phyloP scores from a whole-genome alignment of 1,140 invertebrate genomes.

The Drosophila lacteicornis region DNA sequence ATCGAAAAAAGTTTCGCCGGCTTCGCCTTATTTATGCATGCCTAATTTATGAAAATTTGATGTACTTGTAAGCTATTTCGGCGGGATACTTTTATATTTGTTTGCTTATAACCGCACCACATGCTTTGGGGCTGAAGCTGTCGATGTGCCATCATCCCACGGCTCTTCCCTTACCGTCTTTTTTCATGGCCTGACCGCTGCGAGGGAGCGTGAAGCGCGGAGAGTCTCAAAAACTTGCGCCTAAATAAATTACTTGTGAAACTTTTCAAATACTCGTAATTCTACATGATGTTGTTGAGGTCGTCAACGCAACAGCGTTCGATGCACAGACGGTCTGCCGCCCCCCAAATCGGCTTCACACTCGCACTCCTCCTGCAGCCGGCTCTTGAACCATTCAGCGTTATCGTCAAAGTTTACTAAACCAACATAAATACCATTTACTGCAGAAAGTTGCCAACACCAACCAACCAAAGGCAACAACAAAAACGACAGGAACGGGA shows the following conservation, averaged over 20 bases:
- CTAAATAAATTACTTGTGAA: slow-evolving; percentile 84
- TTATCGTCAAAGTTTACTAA: slow-evolving; percentile 82
- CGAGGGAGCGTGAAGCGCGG: background rate
- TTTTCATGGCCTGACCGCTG: slow-evolving; percentile 59
- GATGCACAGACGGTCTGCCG: slow-evolving; percentile 43
- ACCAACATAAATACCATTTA: slow-evolving; percentile 83
- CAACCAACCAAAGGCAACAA: slow-evolving; percentile 29
- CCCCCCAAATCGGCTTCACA: slow-evolving; percentile 9
- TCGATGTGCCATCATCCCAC: slow-evolving; percentile 34
- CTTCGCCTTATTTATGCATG: slow-evolving; percentile 77
- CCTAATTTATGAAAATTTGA: slow-evolving; percentile 84
- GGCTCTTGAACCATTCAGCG: slow-evolving; percentile 43
- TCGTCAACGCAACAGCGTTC: slow-evolving; percentile 73
- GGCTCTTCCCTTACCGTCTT: slow-evolving; percentile 1
- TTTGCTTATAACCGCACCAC: slow-evolving; percentile 81
- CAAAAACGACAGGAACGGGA: slow-evolving; percentile 8
- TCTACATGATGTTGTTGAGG: slow-evolving; percentile 82
- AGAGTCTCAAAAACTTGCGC: slow-evolving; percentile 76
- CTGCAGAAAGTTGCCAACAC: slow-evolving; percentile 73
- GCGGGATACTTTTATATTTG: slow-evolving; percentile 82
- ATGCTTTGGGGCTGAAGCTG: slow-evolving; percentile 55
- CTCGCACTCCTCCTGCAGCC: slow-evolving; percentile 19
- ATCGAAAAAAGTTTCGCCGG: slow-evolving; percentile 63
- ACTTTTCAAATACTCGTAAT: slow-evolving; percentile 84
- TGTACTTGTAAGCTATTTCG: slow-evolving; percentile 83